phyloP scores from a whole-genome alignment of 92 coral and sea anemone species.

The Umimayanthus chanpuru region DNA sequence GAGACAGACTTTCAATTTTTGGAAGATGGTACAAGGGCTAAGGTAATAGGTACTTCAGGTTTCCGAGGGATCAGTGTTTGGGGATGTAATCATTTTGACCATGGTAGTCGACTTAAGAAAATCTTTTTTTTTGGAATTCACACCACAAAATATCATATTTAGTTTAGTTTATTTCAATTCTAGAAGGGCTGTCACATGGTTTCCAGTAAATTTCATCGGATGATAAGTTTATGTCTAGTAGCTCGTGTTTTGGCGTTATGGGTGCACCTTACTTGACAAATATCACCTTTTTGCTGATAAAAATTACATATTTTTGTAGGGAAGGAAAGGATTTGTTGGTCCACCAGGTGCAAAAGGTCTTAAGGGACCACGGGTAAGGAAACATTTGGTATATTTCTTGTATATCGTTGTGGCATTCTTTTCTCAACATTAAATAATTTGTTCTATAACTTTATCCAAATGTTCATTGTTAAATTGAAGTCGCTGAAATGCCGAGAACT shows the following conservation, averaged over 20 bases:
- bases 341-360: slow-evolving; percentile 35
- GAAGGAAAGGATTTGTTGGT: slow-evolving; percentile 24
- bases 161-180: no score
- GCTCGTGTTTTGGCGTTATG: background rate
- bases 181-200: background rate
- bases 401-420: background rate
- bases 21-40: background rate
- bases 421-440: background rate
- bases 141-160: background rate
- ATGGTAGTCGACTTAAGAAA: background rate
- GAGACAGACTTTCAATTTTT: background rate
- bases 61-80: background rate
- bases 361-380: slow-evolving; percentile 39
- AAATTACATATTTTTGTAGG: background rate
- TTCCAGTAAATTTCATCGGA: background rate
- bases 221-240: background rate
- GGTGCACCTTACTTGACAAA: background rate
- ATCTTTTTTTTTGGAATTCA: background rate
- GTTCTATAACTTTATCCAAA: no score
- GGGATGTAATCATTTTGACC: background rate
- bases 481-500: no score
- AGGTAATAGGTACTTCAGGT: background rate
- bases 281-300: background rate
- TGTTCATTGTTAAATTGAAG: no score
- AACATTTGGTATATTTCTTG: background rate